Evolutionary conservation across 2,888 invertebrate genomes (phyloP), one percentile per base, ranked within the genome.

Genomic region (Drosophila leonis): DNA sequence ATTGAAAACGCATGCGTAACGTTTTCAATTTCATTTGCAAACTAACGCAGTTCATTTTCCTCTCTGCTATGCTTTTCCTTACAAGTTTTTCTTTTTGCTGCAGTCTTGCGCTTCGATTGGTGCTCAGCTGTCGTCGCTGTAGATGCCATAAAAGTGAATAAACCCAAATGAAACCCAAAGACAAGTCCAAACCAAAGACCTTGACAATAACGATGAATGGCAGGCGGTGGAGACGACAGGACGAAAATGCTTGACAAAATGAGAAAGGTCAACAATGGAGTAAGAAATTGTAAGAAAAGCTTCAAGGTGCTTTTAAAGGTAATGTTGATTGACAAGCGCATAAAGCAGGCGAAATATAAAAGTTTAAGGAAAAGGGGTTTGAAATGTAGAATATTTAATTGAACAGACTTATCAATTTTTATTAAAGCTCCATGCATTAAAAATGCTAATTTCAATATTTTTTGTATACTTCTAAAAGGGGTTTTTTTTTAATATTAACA

Each of bases 11-110:
- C 79, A 87, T 90, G 85, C 88, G 83, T 82, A 82, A 80, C 83
- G 84, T 84, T 89, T 88, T 88, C 85, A 83, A 90, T 88, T 90
- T 87, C 90, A 85, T 72, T 81, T 83, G 46, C 54, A 67, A 72
- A 56, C 29, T 59, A n/a, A 20, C 1, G 13, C 51, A 54, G 10
- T 35, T 60, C 20, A 8, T 49, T 9, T 70, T n/a, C 65, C 39
- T 46, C 12, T 44, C 20, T 55, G 27, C 29, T 15, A 15, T 12
- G 56, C 42, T 20, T 29, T 12, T 15, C 20, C 5, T 48, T n/a
- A 10, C 48, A 10, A 15, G 29, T 31, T 13, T 41, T 51, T 46
- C 37, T 33, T 55, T n/a, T 52, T 27, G 18, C 10, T 29, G 13
- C 9, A 13, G 18, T 46, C 51, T 68, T 46, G 46, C 77, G 51